Conservation (phyloP, 2,888 invertebrate species). For the Urechis unicinctus region DNA sequence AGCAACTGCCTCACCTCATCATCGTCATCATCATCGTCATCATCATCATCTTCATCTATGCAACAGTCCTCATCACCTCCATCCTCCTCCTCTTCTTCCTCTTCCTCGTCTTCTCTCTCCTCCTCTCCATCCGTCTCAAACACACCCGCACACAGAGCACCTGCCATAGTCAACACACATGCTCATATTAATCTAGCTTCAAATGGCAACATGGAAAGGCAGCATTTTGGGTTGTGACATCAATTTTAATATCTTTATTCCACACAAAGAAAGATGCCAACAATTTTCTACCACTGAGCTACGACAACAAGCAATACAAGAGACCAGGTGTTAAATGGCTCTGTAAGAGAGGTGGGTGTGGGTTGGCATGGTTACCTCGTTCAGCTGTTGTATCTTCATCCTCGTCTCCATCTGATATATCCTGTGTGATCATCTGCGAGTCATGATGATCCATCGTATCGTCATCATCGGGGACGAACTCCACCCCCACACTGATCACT, state of each 20-base stretch:
- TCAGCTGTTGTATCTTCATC: no score
- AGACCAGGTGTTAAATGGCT: no score
- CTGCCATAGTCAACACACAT: neutral
- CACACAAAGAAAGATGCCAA: no score
- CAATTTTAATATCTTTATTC: no score
- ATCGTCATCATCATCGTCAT: constrained; percentile 27
- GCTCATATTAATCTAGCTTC: no score
- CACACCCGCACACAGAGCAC: neutral
- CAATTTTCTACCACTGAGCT: no score
- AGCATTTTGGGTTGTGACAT: no score
- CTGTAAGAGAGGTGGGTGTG: no score
- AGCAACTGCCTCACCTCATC: constrained; percentile 11
- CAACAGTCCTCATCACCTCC: constrained; percentile 20
- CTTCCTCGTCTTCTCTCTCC: constrained; percentile 18
- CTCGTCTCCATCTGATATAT: constrained; percentile 31
- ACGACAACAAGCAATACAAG: no score
- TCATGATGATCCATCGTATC: constrained; percentile 43
- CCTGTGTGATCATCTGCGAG: constrained; percentile 51
- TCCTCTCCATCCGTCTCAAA: neutral
- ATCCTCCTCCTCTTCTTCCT: constrained; percentile 28
- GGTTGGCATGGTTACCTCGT: no score
- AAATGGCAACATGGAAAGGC: no score
- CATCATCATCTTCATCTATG: constrained; percentile 34
- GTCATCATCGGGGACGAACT: constrained; percentile 42
- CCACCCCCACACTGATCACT: constrained; percentile 22